A percentile compares a stretch with the other conserved stretches of the same genome.
Conservation (phyloP, 2,113 vertebrate genomes). For the Dissostichus mawsoni region DNA sequence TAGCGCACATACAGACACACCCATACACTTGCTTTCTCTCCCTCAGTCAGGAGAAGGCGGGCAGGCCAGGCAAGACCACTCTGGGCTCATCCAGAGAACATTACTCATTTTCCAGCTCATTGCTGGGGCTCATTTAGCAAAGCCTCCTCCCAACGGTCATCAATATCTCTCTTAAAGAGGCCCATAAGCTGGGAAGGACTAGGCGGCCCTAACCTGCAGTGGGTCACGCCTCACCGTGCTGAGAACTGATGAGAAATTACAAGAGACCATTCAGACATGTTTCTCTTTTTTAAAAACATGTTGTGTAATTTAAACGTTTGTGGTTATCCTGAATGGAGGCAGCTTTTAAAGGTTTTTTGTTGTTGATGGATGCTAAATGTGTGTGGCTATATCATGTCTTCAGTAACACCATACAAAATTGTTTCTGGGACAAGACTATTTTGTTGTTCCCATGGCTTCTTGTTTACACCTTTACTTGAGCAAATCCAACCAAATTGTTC, state of each 20-base stretch:
- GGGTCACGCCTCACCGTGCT: conserved; percentile 58
- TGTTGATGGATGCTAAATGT: background rate
- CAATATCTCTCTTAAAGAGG: conserved; percentile 76
- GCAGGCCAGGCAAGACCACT: conserved; percentile 26
- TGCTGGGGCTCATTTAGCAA: conserved; percentile 81
- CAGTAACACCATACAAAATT: background rate
- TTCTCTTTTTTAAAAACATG: conserved; percentile 31
- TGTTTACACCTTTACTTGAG: background rate
- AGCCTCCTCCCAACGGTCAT: conserved; percentile 72
- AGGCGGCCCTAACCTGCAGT: conserved; percentile 67
- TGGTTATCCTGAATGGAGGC: background rate
- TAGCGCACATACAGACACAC: background rate
- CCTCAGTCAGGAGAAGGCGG: conserved; percentile 4
- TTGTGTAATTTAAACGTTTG: conserved; percentile 16
- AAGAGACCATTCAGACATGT: conserved; percentile 30
- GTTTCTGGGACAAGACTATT: background rate
- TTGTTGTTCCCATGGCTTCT: background rate
- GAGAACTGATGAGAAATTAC: conserved; percentile 63
- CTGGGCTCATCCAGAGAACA: conserved; percentile 67
- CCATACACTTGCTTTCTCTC: conserved; percentile 1
- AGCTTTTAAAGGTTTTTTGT: background rate
- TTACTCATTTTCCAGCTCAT: conserved; percentile 80
- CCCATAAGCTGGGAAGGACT: conserved; percentile 62
- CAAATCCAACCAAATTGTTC: background rate
- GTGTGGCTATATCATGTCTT: background rate